phyloP scores from a whole-genome alignment of 35 echinoderm and acorn worm genomes.

The Heliocidaris erythrogramma region DNA sequence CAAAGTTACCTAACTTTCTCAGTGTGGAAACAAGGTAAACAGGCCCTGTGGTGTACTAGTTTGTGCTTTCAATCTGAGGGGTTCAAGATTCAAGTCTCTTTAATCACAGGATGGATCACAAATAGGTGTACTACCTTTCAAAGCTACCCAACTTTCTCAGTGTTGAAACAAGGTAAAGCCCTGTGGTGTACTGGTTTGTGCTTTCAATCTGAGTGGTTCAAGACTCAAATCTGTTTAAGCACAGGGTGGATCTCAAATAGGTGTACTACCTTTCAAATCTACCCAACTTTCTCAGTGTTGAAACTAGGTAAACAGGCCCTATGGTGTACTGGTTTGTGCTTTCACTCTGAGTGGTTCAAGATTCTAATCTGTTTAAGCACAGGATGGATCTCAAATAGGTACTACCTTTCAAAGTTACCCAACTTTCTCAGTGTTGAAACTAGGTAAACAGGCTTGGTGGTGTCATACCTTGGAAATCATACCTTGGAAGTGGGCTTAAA shows the following conservation, averaged over 20 bases:
- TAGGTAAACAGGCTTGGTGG: constrained; percentile 42
- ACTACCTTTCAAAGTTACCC: constrained; percentile 85
- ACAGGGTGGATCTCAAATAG: too few relatives aligned
- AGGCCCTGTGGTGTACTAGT: background rate
- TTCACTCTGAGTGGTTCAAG: background rate
- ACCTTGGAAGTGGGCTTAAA: too few relatives aligned
- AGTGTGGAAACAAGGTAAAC: constrained; percentile 94
- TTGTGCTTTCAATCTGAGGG: background rate
- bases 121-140: constrained; percentile 78
- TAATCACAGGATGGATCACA: constrained; percentile 46
- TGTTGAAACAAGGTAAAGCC: constrained; percentile 80
- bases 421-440: constrained; percentile 96
- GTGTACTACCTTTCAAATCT: constrained; percentile 95
- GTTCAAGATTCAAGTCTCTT: background rate
- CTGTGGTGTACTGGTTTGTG: background rate
- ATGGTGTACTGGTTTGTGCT: background rate
- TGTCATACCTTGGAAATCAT: too few relatives aligned
- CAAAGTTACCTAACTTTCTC: constrained; percentile 95
- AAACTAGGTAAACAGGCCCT: constrained; percentile 70
- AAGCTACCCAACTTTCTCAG: constrained; percentile 94
- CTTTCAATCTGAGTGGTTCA: background rate
- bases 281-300: constrained; percentile 97
- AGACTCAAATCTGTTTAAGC: background rate
- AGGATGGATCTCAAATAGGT: constrained; percentile 65
- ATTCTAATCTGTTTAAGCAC: background rate